These are phyloP conservation scores for Lobophora halterata DNA, from an alignment of 2,888 invertebrate species.

Conservation along the genomic window DNA sequence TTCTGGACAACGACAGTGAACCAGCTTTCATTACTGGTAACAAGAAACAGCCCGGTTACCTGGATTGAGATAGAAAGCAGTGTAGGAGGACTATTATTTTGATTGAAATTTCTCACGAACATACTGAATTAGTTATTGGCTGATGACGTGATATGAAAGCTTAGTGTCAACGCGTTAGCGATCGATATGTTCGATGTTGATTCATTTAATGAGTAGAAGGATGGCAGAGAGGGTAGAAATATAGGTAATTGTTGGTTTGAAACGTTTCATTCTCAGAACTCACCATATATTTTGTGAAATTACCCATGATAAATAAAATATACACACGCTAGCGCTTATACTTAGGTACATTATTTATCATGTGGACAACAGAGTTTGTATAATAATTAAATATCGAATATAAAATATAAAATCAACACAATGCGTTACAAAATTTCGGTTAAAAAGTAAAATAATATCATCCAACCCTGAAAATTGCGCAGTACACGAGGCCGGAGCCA, in stretches of 20 bases:
- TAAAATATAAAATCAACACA: too few species aligned
- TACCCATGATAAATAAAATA: slow-evolving; percentile 10
- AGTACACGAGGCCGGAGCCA: slow-evolving; percentile 16
- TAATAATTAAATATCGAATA: too few species aligned
- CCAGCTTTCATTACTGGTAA: slow-evolving; percentile 55
- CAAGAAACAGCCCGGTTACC: slow-evolving; percentile 33
- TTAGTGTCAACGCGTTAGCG: slow-evolving; percentile 16
- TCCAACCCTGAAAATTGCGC: slow-evolving; percentile 21
- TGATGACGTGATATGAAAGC: slow-evolving; percentile 30
- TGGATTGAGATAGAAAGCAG: slow-evolving; percentile 49
- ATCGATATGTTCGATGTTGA: slow-evolving; percentile 24
- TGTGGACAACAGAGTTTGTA: too few species aligned
- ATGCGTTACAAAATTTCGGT: too few species aligned
- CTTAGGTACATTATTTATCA: too few species aligned
- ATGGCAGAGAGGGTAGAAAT: slow-evolving; percentile 14
- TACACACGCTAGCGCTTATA: too few species aligned
- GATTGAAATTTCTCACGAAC: slow-evolving; percentile 31
- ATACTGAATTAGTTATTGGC: slow-evolving; percentile 29
- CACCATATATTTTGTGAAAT: too few species aligned
- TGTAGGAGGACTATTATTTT: slow-evolving; percentile 57
- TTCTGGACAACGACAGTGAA: slow-evolving; percentile 46
- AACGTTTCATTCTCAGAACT: slow-evolving; percentile 20
- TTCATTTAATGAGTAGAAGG: too few species aligned
- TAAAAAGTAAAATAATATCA: slow-evolving; percentile 11
- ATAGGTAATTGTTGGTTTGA: slow-evolving; percentile 21